phyloP scores from a whole-genome alignment of 2,113 vertebrate genomes.

The Calonectris borealis region DNA sequence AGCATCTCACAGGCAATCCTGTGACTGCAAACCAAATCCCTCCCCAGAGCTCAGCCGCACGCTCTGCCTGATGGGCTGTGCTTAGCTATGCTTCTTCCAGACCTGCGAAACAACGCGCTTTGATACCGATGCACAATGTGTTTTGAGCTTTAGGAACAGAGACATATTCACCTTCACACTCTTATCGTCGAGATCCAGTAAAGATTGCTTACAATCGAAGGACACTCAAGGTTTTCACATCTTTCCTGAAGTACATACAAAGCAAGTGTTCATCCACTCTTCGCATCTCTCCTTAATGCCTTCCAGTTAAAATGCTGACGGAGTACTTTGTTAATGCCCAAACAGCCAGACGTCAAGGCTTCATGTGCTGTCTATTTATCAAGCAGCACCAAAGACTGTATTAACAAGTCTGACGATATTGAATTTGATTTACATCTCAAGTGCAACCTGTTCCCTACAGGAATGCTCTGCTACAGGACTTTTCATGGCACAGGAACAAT shows the following conservation, averaged over 20 bases:
- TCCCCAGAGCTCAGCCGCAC: not conserved
- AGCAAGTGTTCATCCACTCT: not conserved
- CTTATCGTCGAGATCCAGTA: not conserved
- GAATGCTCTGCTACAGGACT: not conserved
- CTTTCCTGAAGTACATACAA: not conserved
- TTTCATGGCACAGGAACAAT: not conserved
- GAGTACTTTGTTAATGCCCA: not conserved
- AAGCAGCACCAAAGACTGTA: not conserved
- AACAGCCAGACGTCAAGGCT: not conserved
- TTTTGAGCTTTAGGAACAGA: not conserved
- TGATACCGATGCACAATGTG: too few species aligned
- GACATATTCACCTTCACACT: not conserved
- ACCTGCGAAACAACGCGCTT: rapidly evolving
- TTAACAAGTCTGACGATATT: not conserved
- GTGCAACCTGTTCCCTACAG: not conserved
- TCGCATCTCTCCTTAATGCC: not conserved
- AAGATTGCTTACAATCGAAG: rapidly evolving
- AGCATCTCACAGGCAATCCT: not conserved
- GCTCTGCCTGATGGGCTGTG: not conserved
- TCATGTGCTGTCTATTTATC: not conserved
- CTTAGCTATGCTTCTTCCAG: not conserved
- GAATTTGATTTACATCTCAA: not conserved
- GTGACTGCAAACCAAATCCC: not conserved
- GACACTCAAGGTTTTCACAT: not conserved
- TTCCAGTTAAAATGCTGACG: not conserved